These are phyloP conservation scores for Brachypodius melanocephalos DNA, from an alignment of 2,113 vertebrate genomes.

Conservation along the genomic window DNA sequence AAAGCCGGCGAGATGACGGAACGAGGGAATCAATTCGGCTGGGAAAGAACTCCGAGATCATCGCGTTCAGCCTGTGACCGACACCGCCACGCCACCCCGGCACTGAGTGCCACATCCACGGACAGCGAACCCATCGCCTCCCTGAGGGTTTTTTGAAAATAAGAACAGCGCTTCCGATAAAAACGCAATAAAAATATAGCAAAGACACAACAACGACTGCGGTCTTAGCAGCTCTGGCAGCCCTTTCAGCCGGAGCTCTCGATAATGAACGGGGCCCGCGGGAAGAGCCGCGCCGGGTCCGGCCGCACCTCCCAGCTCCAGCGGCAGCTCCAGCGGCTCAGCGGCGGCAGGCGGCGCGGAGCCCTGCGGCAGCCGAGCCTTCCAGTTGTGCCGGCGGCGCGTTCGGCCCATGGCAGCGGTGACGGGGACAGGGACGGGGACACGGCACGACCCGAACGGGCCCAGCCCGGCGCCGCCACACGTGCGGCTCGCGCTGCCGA, in stretches of 20 bases:
- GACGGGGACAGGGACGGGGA: fast-evolving
- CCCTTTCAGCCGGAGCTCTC: fast-evolving
- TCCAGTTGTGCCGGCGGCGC: conserved; percentile 86
- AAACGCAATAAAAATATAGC: fast-evolving
- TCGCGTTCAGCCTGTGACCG: fast-evolving
- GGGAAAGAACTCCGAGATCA: fast-evolving
- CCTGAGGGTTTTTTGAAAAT: fast-evolving
- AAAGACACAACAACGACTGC: fast-evolving
- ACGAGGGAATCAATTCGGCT: fast-evolving
- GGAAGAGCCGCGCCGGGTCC: neutral
- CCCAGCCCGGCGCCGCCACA: neutral
- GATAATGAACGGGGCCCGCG: fast-evolving
- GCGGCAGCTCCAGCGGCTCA: conserved; percentile 7
- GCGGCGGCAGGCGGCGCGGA: neutral
- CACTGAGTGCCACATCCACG: neutral
- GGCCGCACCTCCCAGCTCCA: conserved; percentile 70
- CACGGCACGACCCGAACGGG: fast-evolving
- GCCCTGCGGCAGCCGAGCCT: conserved; percentile 72
- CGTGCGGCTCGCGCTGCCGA: fast-evolving
- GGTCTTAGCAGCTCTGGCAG: fast-evolving
- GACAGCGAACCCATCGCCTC: fast-evolving
- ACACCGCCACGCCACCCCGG: fast-evolving
- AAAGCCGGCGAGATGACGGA: fast-evolving
- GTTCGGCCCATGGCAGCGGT: conserved; percentile 73
- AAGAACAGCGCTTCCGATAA: fast-evolving